A percentile compares a stretch with the other conserved stretches of the same genome.
These are phyloP conservation scores for Choreutis nemorana DNA, from an alignment of 2,888 invertebrate species.

Conservation along the genomic window DNA sequence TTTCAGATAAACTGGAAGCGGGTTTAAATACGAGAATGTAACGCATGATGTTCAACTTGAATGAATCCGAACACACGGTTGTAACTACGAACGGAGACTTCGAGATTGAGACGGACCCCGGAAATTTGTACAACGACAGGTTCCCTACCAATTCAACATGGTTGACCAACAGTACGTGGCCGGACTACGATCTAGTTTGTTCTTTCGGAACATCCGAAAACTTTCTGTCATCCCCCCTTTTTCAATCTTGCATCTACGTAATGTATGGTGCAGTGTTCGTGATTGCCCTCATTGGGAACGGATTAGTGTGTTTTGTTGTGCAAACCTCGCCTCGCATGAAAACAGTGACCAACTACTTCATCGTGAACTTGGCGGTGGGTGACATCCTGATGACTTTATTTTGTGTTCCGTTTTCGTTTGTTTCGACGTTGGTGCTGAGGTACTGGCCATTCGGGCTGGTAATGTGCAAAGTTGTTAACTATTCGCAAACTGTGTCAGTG, in stretches of 20 bases:
- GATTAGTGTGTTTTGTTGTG: slow-evolving; percentile 87
- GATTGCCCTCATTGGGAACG: slow-evolving; percentile 76
- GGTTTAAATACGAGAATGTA: slow-evolving; percentile 9
- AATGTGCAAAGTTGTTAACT: slow-evolving; percentile 85
- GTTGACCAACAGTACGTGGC: slow-evolving; percentile 26
- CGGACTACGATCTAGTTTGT: slow-evolving; percentile 26
- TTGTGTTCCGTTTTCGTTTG: slow-evolving; percentile 91
- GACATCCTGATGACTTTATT: slow-evolving; percentile 90
- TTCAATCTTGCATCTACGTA: slow-evolving; percentile 71
- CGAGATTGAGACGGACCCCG: no score
- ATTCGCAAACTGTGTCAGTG: slow-evolving; percentile 82
- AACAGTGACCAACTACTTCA: slow-evolving; percentile 92
- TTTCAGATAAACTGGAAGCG: no score
- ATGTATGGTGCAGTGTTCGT: slow-evolving; percentile 78
- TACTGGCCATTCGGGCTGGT: slow-evolving; percentile 89
- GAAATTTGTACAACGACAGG: slow-evolving; percentile 16
- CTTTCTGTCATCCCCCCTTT: slow-evolving; percentile 53
- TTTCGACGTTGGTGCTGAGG: slow-evolving; percentile 78
- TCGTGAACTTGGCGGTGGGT: slow-evolving; percentile 87
- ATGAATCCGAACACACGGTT: slow-evolving; percentile 16
- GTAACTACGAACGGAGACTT: no score
- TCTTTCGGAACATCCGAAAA: slow-evolving; percentile 21
- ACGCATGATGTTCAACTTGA: slow-evolving; percentile 31
- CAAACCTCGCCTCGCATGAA: slow-evolving; percentile 85
- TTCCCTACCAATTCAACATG: slow-evolving; percentile 14